Percentiles rank a stretch among this genome's conserved stretches.
Evolutionary conservation across 1,140 invertebrate genomes (phyloP).

Genomic region (Tetramorium parvispinum): DNA sequence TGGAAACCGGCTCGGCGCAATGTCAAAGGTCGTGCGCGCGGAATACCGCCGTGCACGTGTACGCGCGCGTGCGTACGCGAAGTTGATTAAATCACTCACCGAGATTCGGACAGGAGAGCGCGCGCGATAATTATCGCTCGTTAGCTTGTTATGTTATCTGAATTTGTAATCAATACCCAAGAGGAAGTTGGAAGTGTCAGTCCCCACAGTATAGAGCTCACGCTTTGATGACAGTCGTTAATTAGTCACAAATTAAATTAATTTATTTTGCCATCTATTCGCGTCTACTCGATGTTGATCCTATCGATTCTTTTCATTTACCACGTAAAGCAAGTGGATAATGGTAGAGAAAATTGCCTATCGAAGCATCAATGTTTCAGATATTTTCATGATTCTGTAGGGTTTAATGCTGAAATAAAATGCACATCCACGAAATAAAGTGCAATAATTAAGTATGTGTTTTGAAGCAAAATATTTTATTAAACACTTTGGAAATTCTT

Average conservation of each 20-base stretch:
- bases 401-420: background rate
- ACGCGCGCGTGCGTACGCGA: slow-evolving; percentile 34
- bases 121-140: slow-evolving; percentile 78
- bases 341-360: background rate
- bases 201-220: background rate
- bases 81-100: slow-evolving; percentile 77
- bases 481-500: background rate
- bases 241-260: slow-evolving; percentile 54
- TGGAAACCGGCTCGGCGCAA: slow-evolving; percentile 34
- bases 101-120: slow-evolving; percentile 68
- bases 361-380: background rate
- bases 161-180: slow-evolving; percentile 77
- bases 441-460: background rate
- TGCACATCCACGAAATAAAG: background rate
- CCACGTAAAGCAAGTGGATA: background rate
- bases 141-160: slow-evolving; percentile 78
- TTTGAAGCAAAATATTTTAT: background rate
- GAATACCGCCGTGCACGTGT: slow-evolving; percentile 2
- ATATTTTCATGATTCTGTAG: background rate
- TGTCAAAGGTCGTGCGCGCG: slow-evolving; percentile 40
- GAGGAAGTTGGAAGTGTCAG: slow-evolving; percentile 53
- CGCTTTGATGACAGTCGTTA: slow-evolving; percentile 21
- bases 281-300: background rate
- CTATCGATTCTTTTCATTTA: background rate
- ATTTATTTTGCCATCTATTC: slow-evolving; percentile 22